Percentiles rank a stretch among this genome's conserved stretches.
Evolutionary conservation across 1,140 invertebrate species (phyloP).

Genomic region (Drosophila grimshawi): DNA sequence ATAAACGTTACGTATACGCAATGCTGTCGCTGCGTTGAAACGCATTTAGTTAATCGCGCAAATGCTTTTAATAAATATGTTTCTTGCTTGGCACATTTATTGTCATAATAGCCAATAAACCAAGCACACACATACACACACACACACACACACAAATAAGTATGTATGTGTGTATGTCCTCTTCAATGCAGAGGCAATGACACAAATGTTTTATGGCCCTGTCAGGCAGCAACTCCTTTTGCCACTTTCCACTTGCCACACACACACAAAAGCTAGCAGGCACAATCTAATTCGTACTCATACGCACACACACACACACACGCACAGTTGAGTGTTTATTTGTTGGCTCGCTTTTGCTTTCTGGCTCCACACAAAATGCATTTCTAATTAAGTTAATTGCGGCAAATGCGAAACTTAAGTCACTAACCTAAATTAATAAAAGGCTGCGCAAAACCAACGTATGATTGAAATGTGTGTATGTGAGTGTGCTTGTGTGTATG

Average conservation of each 20-base stretch:
- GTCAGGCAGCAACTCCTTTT: slow-evolving; percentile 29
- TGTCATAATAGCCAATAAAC: slow-evolving; percentile 53
- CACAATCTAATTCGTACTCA: slow-evolving; percentile 19
- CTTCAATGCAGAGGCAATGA: slow-evolving; percentile 26
- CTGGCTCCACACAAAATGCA: slow-evolving; percentile 67
- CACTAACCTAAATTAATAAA: slow-evolving; percentile 82
- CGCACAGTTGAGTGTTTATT: slow-evolving; percentile 28
- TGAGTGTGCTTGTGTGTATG: neutral
- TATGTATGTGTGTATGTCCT: neutral
- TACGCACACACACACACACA: slow-evolving; percentile 10
- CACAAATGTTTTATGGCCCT: slow-evolving; percentile 44
- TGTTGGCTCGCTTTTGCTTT: slow-evolving; percentile 53
- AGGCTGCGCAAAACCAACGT: slow-evolving; percentile 27
- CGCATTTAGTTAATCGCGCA: slow-evolving; percentile 70
- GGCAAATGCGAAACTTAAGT: slow-evolving; percentile 82
- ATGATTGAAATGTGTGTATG: slow-evolving; percentile 12
- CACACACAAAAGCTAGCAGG: slow-evolving; percentile 6
- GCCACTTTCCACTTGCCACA: slow-evolving; percentile 15
- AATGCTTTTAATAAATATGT: slow-evolving; percentile 58
- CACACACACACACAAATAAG: neutral
- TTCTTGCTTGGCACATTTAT: slow-evolving; percentile 39
- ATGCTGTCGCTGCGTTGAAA: slow-evolving; percentile 41
- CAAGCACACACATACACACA: slow-evolving; percentile 30
- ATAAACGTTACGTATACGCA: slow-evolving; percentile 68
- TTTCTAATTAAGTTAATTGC: slow-evolving; percentile 83